Evolutionary conservation across 2,888 invertebrate genomes (phyloP).

Genomic region (Coelopa pilipes): DNA sequence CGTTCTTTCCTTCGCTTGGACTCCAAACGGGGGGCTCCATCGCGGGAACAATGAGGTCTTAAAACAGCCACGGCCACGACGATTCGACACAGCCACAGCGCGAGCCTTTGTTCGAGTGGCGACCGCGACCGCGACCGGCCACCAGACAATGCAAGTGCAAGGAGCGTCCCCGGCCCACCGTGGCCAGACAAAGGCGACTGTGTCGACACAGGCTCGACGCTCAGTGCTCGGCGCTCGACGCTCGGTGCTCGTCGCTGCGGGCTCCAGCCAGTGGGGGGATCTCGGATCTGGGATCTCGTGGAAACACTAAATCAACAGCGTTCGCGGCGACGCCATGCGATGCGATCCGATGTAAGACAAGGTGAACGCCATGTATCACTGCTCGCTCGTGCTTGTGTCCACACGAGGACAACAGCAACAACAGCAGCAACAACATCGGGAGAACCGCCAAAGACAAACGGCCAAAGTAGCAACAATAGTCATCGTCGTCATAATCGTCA

Average conservation of each 20-base stretch:
- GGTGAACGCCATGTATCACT: constrained; percentile 9
- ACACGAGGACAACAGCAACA: constrained; percentile 11
- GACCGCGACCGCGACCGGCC: neutral
- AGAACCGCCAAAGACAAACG: no score
- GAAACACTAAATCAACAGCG: constrained; percentile 26
- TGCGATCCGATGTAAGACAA: constrained; percentile 27
- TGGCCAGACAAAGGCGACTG: no score
- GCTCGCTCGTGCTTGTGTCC: constrained; percentile 16
- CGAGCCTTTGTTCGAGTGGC: no score
- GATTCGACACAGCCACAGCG: no score
- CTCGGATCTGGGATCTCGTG: no score
- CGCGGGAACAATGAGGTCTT: neutral
- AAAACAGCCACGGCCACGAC: no score
- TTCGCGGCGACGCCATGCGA: neutral
- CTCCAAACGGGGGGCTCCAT: neutral
- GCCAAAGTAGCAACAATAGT: neutral
- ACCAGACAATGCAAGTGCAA: neutral
- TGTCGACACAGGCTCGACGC: no score
- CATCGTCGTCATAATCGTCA: constrained; percentile 23
- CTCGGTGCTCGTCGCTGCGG: no score
- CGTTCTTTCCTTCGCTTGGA: constrained; percentile 9
- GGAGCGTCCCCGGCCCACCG: neutral
- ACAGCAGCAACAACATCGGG: constrained; percentile 4
- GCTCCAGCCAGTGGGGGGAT: no score
- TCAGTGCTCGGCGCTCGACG: no score